Percentiles rank a stretch among this genome's conserved stretches.
Conservation (phyloP, 2,113 vertebrate species). For the Epinephelus fuscoguttatus region DNA sequence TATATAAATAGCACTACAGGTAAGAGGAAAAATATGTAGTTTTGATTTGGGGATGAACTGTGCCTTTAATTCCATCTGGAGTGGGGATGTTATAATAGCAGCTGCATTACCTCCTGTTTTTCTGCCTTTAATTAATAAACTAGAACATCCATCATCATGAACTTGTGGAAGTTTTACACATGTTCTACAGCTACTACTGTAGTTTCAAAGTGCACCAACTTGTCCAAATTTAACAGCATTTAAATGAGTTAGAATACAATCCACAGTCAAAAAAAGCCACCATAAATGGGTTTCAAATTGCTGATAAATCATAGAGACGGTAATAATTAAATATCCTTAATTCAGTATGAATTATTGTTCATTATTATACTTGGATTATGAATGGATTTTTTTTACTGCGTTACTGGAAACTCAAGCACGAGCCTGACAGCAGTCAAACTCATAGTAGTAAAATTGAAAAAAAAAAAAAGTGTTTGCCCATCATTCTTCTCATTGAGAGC, state of each 20-base stretch:
- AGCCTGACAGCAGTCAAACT: background rate
- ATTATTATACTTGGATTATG: background rate
- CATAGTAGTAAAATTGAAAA: background rate
- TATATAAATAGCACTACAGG: too few species aligned
- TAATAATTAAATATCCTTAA: background rate
- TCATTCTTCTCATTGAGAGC: constrained; percentile 27
- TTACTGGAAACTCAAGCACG: background rate
- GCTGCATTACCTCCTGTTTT: background rate
- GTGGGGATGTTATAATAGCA: too few species aligned
- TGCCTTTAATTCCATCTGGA: too few species aligned
- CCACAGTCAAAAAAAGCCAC: background rate
- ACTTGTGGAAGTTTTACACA: background rate
- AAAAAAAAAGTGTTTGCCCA: background rate
- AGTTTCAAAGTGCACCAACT: too few species aligned
- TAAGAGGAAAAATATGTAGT: too few species aligned
- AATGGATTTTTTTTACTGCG: background rate
- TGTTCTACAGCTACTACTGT: background rate
- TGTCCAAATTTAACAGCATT: too few species aligned
- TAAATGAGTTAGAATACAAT: background rate
- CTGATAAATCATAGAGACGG: background rate
- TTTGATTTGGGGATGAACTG: too few species aligned
- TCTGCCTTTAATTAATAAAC: background rate
- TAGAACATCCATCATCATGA: background rate
- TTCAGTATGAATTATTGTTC: background rate
- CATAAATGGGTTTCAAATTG: background rate